Evolutionary conservation across 2,888 invertebrate species (phyloP).

Genomic region (Oscheius myriophilus): DNA sequence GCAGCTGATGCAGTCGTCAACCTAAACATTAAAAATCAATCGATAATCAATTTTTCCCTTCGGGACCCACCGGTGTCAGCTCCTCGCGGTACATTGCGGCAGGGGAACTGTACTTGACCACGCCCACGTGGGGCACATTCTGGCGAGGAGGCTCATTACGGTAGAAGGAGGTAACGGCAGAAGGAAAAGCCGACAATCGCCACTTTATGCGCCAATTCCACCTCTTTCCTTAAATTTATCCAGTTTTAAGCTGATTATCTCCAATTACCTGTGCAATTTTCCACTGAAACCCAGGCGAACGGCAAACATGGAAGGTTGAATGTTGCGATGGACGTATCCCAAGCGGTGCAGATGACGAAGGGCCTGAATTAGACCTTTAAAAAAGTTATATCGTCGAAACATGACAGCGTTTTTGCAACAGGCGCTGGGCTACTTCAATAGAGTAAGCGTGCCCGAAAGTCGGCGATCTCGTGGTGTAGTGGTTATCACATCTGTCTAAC

Average conservation of each 20-base stretch:
- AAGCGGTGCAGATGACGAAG: constrained; percentile 6
- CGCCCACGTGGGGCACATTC: background rate
- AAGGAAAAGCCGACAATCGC: no score
- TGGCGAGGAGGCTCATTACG: background rate
- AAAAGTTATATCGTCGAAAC: no score
- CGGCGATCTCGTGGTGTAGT: background rate
- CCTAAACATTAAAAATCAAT: no score
- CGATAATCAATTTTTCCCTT: no score
- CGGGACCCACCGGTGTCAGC: background rate
- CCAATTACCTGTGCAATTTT: background rate
- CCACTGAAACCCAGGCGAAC: constrained; percentile 2
- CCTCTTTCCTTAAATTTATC: no score
- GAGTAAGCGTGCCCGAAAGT: no score
- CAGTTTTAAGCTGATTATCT: no score
- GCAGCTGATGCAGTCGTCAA: constrained; percentile 1
- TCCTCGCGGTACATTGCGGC: background rate
- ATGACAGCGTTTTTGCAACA: no score
- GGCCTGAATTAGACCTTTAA: background rate
- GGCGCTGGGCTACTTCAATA: no score
- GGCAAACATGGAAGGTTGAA: constrained; percentile 2
- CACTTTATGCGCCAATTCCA: no score
- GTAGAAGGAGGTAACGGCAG: background rate
- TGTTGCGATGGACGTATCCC: constrained; percentile 7
- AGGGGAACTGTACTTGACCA: background rate
- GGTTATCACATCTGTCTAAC: constrained; percentile 28